Percentiles rank a stretch among this genome's conserved stretches.
phyloP scores from a whole-genome alignment of 2,113 vertebrate species.

The Phyllostomus discolor region DNA sequence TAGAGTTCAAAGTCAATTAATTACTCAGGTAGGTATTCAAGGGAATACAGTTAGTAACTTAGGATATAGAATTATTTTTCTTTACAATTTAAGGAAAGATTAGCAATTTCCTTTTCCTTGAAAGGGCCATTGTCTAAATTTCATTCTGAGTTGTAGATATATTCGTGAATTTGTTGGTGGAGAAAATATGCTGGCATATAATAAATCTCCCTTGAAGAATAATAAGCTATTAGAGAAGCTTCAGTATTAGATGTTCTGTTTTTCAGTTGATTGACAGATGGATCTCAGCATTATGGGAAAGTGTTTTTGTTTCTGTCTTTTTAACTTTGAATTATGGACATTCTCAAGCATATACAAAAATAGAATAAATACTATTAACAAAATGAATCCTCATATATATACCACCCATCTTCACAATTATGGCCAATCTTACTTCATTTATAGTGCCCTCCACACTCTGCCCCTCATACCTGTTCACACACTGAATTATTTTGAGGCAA shows the following conservation, averaged over 20 bases:
- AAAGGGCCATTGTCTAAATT: background rate
- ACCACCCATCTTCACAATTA: background rate
- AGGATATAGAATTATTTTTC: background rate
- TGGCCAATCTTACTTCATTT: background rate
- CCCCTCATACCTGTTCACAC: background rate
- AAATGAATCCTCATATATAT: too few species aligned
- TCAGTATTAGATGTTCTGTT: background rate
- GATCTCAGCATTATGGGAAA: background rate
- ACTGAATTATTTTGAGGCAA: background rate
- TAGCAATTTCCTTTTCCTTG: slow-evolving; percentile 21
- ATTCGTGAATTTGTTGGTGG: background rate
- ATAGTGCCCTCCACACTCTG: background rate
- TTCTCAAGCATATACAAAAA: background rate
- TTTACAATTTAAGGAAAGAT: background rate
- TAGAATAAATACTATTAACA: background rate
- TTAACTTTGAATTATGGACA: background rate
- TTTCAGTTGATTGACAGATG: background rate
- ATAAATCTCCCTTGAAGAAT: background rate
- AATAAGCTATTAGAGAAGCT: background rate
- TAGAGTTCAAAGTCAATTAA: slow-evolving; percentile 19
- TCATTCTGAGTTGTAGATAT: slow-evolving; percentile 3
- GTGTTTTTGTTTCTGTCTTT: background rate
- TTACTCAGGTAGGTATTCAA: background rate
- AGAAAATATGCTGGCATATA: background rate
- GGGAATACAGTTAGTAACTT: background rate